A percentile compares a stretch with the other conserved stretches of the same genome.
Conservation (phyloP, 1,140 invertebrate species). For the Streblospio benedicti region DNA sequence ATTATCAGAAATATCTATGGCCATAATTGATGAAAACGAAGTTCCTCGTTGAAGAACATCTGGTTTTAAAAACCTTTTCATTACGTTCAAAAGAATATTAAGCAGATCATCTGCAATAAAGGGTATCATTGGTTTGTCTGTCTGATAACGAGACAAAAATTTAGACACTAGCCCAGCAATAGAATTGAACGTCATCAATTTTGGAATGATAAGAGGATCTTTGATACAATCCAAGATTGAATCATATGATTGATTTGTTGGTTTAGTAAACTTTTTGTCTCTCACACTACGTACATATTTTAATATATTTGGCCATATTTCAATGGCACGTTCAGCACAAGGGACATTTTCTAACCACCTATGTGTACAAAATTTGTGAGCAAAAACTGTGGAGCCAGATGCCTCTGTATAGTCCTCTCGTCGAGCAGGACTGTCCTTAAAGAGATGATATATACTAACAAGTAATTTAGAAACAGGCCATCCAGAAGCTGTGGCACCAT, state of each 20-base stretch:
- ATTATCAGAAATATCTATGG: neutral
- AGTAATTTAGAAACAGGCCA: slow-evolving; percentile 17
- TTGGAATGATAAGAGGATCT: neutral
- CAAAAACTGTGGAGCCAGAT: neutral
- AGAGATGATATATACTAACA: slow-evolving; percentile 14
- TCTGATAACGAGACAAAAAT: slow-evolving; percentile 18
- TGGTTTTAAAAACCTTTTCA: neutral
- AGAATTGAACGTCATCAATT: neutral
- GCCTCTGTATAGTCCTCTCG: slow-evolving; percentile 14
- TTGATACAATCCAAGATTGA: neutral
- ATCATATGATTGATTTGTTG: neutral
- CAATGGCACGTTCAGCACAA: slow-evolving; percentile 1
- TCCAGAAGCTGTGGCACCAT: slow-evolving; percentile 8
- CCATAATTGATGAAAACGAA: neutral
- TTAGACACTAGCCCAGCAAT: slow-evolving; percentile 1
- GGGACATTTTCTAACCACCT: slow-evolving; percentile 18
- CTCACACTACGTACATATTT: slow-evolving; percentile 17
- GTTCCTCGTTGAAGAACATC: neutral
- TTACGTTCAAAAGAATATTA: no score
- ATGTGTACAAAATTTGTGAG: slow-evolving; percentile 11
- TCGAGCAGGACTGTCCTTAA: slow-evolving; percentile 16
- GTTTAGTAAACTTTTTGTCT: slow-evolving; percentile 7
- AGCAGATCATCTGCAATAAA: neutral
- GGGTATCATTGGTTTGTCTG: neutral
- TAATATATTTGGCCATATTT: slow-evolving; percentile 9